Conservation (phyloP, 2,113 vertebrate genomes). For the Dissostichus mawsoni region DNA sequence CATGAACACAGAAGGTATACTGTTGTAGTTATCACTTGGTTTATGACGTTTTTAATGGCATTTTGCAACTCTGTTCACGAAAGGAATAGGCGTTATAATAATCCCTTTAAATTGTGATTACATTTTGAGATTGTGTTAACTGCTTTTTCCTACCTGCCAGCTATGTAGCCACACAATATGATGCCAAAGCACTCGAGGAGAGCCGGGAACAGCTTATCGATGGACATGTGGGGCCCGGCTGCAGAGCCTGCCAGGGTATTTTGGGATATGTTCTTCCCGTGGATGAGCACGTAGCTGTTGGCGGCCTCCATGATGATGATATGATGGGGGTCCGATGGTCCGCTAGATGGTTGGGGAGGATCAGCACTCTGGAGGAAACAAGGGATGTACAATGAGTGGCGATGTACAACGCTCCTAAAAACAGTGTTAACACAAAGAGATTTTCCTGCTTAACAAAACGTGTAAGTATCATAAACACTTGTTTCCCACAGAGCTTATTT, state of each 20-base stretch:
- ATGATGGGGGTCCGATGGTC: not conserved
- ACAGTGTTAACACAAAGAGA: too few relatives aligned
- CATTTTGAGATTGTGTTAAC: too few relatives aligned
- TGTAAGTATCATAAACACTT: too few relatives aligned
- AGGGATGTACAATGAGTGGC: not conserved
- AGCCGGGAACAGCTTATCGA: conserved; percentile 95
- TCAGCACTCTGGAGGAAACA: not conserved
- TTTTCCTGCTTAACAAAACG: too few relatives aligned
- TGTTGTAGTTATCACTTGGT: too few relatives aligned
- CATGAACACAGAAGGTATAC: too few relatives aligned
- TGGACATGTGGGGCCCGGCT: conserved; percentile 88
- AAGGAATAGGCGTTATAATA: too few relatives aligned
- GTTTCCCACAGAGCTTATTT: too few relatives aligned
- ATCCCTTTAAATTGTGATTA: too few relatives aligned
- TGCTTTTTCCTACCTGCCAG: conserved; percentile 80
- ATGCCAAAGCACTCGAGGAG: conserved; percentile 97
- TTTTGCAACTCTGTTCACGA: too few relatives aligned
- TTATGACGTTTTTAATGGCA: too few relatives aligned
- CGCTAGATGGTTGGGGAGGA: conserved; percentile 6
- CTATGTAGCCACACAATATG: conserved; percentile 95
- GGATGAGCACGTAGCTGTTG: conserved; percentile 72
- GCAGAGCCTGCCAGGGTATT: conserved; percentile 74
- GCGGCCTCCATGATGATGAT: conserved; percentile 74
- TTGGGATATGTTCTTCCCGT: conserved; percentile 83
- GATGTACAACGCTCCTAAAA: too few relatives aligned